Evolutionary conservation across 1,140 invertebrate species (phyloP).

Genomic region (Hylyphantes graminicola): DNA sequence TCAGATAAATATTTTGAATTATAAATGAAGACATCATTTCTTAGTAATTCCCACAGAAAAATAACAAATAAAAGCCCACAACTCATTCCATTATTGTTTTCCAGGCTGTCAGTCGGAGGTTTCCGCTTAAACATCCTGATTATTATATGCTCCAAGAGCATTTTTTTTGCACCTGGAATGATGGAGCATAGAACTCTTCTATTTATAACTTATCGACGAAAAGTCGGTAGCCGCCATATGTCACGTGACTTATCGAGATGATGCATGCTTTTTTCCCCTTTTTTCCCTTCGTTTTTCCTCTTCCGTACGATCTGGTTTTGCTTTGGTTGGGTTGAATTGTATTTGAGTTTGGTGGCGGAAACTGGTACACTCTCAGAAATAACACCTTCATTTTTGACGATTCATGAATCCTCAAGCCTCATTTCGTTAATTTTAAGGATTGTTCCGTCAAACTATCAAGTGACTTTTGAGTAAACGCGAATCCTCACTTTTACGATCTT

Average conservation of each 20-base stretch:
- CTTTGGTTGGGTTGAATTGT: not conserved
- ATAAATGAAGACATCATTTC: too few relatives aligned
- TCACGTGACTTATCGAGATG: slow-evolving; percentile 49
- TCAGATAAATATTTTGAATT: too few relatives aligned
- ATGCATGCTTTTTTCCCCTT: slow-evolving; percentile 12
- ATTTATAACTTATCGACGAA: slow-evolving; percentile 45
- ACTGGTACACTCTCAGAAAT: too few relatives aligned
- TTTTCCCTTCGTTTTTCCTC: not conserved
- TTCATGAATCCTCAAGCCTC: too few relatives aligned
- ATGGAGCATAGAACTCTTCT: slow-evolving; percentile 11
- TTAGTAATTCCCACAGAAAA: too few relatives aligned
- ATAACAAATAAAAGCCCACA: too few relatives aligned
- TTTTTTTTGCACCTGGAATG: slow-evolving; percentile 17
- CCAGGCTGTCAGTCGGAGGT: slow-evolving; percentile 1
- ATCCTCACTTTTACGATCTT: too few relatives aligned
- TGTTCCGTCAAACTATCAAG: too few relatives aligned
- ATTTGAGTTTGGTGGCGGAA: too few relatives aligned
- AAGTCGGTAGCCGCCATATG: slow-evolving; percentile 30
- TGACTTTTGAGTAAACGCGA: too few relatives aligned
- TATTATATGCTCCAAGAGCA: not conserved
- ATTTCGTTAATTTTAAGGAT: too few relatives aligned
- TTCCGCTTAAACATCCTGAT: slow-evolving; percentile 31
- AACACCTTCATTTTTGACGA: too few relatives aligned
- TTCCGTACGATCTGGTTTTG: not conserved
- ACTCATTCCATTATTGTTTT: slow-evolving; percentile 8